Base-by-base conservation (phyloP, 2,888 invertebrate genomes). In the Lutraria lutraria region DNA sequence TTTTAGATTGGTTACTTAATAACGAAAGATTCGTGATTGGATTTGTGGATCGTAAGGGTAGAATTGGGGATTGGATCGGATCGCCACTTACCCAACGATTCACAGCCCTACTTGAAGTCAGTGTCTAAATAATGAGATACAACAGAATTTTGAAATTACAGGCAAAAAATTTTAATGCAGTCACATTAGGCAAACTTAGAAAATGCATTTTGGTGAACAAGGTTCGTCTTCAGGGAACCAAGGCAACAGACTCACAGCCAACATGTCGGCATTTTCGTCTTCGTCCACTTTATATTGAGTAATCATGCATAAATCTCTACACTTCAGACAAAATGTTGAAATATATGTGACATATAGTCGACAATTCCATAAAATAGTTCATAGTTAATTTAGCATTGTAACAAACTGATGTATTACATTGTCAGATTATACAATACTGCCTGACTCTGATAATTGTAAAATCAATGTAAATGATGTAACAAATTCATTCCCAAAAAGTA, bases 291-390 rank as follows among this genome's bases (percentile, higher is more conserved):
- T 8, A 10, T 68, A 25, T 68, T 68, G 25, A 68, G 63, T 68
- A 76, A 76, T 76, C 34, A 34, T 19, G 76, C 76, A 76, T 76
- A 76, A 76, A 76, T 76, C 76, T 76, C 8, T 31, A 76, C 76
- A 34, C 25, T 34, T 34, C 76, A 76, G 76, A 76, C 76, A 34
- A 34, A 76, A 76, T 76, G 76, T 34, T 34, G 76, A 76, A 76
- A 76, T 76, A 76, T 76, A 76, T 31, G 31, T 19, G 76, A 76
- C 76, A 76, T 34, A 34, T 19, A 76, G 76, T 34, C 76, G 31
- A 76, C 76, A 76, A 76, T 25, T 15, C 76, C 34, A 76, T 76
- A 76, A 76, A 76, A 76, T 76, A 76, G 31, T 76, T 76, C 76
- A 76, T 34, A 76, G 25, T 31, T 76, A 34, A 76, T 76, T 76